Evolutionary conservation across 2,888 invertebrate species (phyloP), one percentile per base, ranked within the genome.

Genomic region (Pediacus dermestoides): DNA sequence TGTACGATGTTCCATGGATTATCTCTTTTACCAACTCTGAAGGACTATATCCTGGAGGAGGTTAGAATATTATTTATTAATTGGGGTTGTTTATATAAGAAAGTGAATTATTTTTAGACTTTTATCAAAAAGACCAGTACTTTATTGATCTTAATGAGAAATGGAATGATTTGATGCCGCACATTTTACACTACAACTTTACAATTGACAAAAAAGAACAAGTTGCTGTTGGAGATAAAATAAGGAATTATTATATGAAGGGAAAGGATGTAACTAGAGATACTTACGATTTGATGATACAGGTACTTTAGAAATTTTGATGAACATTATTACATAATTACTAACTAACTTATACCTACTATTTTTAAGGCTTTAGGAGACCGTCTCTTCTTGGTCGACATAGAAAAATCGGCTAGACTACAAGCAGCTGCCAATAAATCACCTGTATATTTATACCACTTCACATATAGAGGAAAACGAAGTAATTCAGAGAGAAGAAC

Each of bases 1-100:
- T 80, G 52, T 33, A 76, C n/a, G 75, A 81, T 43, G 53, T 82
- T 4, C 88, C 88, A 0, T 81, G 85, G 74, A 74, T 88, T 35
- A 73, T 79, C 1, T 79, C 81, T 2, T 75, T 81, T 31, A 79
- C 81, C 0, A 75, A 78, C 12, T 78, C 84, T 33, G 88, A 88
- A 64, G 88, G 88, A 37, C 70, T 85, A 11, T 85, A 82, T 54
- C 85, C 85, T 15, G 82, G 77, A 11, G 16, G 12, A 12, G n/a
- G n/a, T n/a, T n/a, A n/a, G n/a, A n/a, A n/a, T n/a, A n/a, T n/a
- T n/a, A n/a, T n/a, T n/a, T n/a, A n/a, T n/a, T n/a, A n/a, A n/a
- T n/a, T n/a, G n/a, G n/a, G n/a, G n/a, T n/a, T n/a, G n/a, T n/a
- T n/a, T n/a, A n/a, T n/a, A n/a, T n/a, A n/a, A n/a, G n/a, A 14